Evolutionary conservation across 2,888 invertebrate genomes (phyloP).

Genomic region (Troides aeacus): DNA sequence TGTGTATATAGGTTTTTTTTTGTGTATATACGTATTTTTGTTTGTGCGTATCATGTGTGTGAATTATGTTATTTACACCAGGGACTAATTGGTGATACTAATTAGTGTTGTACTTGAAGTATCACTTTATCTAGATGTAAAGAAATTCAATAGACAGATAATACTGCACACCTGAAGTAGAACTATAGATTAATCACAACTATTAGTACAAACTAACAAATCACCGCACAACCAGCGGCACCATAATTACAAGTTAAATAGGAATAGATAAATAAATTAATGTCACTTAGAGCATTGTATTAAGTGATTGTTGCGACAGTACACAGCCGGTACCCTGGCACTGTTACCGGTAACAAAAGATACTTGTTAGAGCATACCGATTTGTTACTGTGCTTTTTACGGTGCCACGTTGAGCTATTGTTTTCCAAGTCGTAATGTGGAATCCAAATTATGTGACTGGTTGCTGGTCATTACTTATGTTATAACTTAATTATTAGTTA

Average conservation of each 20-base stretch:
- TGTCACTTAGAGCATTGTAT: constrained; percentile 49
- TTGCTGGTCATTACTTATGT: constrained; percentile 2
- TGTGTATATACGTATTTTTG: no score
- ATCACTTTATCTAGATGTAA: background rate
- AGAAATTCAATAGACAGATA: background rate
- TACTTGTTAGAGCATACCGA: constrained; percentile 43
- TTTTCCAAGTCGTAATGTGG: constrained; percentile 15
- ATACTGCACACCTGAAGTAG: background rate
- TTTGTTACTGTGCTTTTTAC: constrained; percentile 26
- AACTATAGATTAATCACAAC: background rate
- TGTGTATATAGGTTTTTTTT: no score
- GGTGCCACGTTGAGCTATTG: constrained; percentile 20
- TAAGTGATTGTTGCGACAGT: constrained; percentile 46
- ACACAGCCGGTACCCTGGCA: constrained; percentile 39
- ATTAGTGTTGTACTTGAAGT: no score
- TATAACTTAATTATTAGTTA: background rate
- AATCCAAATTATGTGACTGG: constrained; percentile 16
- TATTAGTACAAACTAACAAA: constrained; percentile 28
- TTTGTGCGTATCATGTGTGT: no score
- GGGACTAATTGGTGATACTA: no score
- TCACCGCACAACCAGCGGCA: constrained; percentile 27
- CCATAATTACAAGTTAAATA: constrained; percentile 39
- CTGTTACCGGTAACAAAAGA: constrained; percentile 44
- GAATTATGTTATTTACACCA: no score
- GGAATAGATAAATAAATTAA: constrained; percentile 47